These are phyloP conservation scores for Spialia ferax DNA, from an alignment of 2,888 invertebrate species.

Conservation along the genomic window DNA sequence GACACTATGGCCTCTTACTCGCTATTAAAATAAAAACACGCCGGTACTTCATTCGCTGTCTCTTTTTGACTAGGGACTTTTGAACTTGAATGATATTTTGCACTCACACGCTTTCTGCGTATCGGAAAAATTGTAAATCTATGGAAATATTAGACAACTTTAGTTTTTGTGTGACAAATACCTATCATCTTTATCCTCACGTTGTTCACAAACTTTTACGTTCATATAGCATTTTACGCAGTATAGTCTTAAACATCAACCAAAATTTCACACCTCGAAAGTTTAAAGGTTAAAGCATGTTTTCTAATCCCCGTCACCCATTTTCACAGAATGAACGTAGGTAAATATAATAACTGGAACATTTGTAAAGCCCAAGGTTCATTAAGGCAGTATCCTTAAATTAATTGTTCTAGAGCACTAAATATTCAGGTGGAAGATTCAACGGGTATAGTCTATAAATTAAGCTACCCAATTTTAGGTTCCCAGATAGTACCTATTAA, in stretches of 20 bases:
- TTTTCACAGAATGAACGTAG: background rate
- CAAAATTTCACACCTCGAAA: background rate
- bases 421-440: constrained; percentile 1
- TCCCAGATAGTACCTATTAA: background rate
- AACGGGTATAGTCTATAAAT: background rate
- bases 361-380: background rate
- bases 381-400: background rate
- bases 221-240: no score
- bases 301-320: background rate
- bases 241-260: background rate
- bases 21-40: no score
- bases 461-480: background rate
- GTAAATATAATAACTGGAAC: background rate
- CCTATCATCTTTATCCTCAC: no score
- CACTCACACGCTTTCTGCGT: no score
- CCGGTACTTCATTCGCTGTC: no score
- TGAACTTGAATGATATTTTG: no score
- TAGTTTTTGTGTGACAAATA: no score
- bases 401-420: constrained; percentile 1
- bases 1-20: no score
- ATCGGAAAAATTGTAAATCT: no score
- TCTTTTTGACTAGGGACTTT: no score
- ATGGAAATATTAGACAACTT: no score
- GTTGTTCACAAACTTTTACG: no score
- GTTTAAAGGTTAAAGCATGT: background rate